Conservation (phyloP, 2,888 invertebrate species). For the Drosophila emarginata region DNA sequence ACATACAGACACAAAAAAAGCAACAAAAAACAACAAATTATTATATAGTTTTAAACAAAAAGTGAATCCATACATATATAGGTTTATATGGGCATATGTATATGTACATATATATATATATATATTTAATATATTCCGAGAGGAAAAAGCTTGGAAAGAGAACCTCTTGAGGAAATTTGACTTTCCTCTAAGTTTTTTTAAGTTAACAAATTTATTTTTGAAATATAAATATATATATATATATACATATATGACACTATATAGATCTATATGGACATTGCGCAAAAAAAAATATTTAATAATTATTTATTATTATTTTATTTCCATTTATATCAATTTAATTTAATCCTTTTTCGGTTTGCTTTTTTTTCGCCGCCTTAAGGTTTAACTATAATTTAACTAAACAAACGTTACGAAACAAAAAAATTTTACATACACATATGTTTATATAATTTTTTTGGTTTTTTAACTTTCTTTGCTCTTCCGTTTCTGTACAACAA, state of each 20-base stretch:
- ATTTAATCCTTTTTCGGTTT: conserved; percentile 32
- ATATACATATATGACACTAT: neutral
- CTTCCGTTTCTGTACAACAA: conserved; percentile 2
- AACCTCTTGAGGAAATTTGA: no score
- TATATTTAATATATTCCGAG: no score
- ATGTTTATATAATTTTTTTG: neutral
- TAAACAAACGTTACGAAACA: conserved; percentile 17
- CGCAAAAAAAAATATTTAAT: conserved; percentile 51
- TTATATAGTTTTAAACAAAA: conserved; percentile 11
- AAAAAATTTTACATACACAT: neutral
- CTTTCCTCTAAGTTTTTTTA: no score
- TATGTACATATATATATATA: no score
- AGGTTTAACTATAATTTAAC: conserved; percentile 22
- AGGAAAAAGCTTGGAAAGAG: no score
- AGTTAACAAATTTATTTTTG: no score
- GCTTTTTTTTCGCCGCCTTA: conserved; percentile 26
- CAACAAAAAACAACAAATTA: conserved; percentile 5
- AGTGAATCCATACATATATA: neutral
- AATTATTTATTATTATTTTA: conserved; percentile 66
- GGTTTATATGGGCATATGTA: no score
- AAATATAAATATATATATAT: neutral
- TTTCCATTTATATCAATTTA: conserved; percentile 47
- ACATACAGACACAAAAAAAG: conserved; percentile 17
- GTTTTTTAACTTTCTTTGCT: conserved; percentile 17
- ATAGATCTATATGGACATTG: neutral